phyloP scores from a whole-genome alignment of 2,113 vertebrate genomes.

The Clarias gariepinus region DNA sequence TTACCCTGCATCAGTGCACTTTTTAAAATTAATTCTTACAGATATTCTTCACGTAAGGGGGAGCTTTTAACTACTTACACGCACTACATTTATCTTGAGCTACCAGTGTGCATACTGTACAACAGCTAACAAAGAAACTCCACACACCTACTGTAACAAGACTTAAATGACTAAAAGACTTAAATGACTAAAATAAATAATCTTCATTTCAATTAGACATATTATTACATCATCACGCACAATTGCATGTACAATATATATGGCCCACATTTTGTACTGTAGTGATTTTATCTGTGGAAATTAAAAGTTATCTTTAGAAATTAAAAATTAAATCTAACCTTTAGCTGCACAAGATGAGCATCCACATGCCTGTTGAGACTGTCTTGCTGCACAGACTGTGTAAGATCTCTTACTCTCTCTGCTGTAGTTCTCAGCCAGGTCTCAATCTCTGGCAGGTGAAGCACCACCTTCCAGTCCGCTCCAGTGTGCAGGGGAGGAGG shows the following conservation, averaged over 20 bases:
- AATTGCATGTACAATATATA: neutral
- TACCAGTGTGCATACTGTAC: neutral
- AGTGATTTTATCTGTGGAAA: neutral
- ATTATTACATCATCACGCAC: neutral
- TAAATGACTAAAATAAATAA: no score
- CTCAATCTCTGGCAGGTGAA: slow-evolving; percentile 95
- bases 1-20: neutral
- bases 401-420: slow-evolving; percentile 88
- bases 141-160: neutral
- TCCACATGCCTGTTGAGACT: slow-evolving; percentile 86
- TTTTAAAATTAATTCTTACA: neutral
- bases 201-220: neutral
- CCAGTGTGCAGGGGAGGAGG: slow-evolving; percentile 91
- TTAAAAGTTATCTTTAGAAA: no score
- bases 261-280: neutral
- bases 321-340: slow-evolving; percentile 75
- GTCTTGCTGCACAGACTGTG: slow-evolving; percentile 91
- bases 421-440: slow-evolving; percentile 90
- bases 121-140: neutral
- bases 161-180: neutral
- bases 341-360: slow-evolving; percentile 93
- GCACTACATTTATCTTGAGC: neutral
- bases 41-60: neutral
- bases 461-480: slow-evolving; percentile 96
- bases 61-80: neutral